Percentiles rank a stretch among this genome's conserved stretches.
These are phyloP conservation scores for Oxygymnocypris stewartii DNA, from an alignment of 2,113 vertebrate genomes.

Conservation along the genomic window DNA sequence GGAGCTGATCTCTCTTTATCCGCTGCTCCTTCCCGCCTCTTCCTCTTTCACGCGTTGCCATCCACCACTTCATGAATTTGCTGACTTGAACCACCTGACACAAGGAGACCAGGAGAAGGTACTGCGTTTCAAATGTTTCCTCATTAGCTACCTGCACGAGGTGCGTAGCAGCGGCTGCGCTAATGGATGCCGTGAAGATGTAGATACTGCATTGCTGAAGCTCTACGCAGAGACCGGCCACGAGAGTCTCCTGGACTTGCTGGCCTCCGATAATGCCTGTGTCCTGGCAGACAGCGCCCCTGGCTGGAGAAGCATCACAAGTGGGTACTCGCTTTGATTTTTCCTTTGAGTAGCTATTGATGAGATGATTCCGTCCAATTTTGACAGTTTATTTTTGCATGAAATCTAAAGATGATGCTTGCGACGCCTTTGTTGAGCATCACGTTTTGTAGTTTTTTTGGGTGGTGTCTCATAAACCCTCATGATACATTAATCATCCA, in stretches of 20 bases:
- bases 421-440: background rate
- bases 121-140: constrained; percentile 87
- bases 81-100: constrained; percentile 94
- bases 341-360: background rate
- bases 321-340: constrained; percentile 72
- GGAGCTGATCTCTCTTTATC: constrained; percentile 97
- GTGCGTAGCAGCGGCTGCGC: constrained; percentile 86
- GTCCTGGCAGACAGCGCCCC: constrained; percentile 85
- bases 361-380: background rate
- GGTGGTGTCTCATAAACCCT: background rate
- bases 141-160: constrained; percentile 90
- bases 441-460: background rate
- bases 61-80: constrained; percentile 93
- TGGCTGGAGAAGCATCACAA: constrained; percentile 97
- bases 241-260: constrained; percentile 89
- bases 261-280: constrained; percentile 90
- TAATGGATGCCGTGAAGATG: constrained; percentile 90
- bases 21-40: constrained; percentile 90
- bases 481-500: constrained; percentile 17
- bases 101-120: constrained; percentile 94
- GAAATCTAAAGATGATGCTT: background rate
- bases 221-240: constrained; percentile 92
- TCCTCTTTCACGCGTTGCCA: constrained; percentile 94
- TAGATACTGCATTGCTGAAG: constrained; percentile 94
- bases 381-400: background rate